phyloP scores from a whole-genome alignment of 2,113 vertebrate species.

The Scopus umbretta region DNA sequence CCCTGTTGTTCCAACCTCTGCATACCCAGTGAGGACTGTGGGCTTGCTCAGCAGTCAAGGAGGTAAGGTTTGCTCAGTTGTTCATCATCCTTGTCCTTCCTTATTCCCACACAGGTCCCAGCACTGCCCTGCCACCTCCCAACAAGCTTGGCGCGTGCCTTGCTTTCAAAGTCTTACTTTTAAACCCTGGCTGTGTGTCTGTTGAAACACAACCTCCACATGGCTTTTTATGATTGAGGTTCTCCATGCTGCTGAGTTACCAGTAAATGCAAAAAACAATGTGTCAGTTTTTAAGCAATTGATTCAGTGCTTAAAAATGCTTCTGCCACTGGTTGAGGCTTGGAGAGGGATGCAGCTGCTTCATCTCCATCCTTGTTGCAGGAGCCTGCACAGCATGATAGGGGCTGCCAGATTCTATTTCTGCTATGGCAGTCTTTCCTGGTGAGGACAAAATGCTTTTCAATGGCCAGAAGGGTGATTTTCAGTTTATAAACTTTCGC shows the following conservation, averaged over 20 bases:
- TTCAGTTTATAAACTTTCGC: background rate
- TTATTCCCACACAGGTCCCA: background rate
- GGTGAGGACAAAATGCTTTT: background rate
- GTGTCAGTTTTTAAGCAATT: background rate
- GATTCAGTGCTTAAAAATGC: background rate
- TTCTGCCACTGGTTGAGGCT: background rate
- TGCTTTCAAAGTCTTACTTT: background rate
- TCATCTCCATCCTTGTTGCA: background rate
- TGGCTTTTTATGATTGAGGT: background rate
- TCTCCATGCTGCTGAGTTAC: background rate
- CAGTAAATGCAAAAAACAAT: background rate
- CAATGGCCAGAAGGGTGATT: background rate
- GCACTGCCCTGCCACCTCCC: background rate
- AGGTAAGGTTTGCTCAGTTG: background rate
- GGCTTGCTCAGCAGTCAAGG: fast-evolving
- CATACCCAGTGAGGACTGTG: background rate
- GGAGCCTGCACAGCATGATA: background rate
- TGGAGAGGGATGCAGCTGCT: background rate
- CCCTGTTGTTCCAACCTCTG: background rate
- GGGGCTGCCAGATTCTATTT: background rate
- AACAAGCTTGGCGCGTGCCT: background rate
- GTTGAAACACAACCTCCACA: background rate
- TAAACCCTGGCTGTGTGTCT: background rate
- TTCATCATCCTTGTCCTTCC: background rate
- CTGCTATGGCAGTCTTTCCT: background rate